Base-by-base conservation (phyloP, 2,113 vertebrate species). In the Bothrops jararaca region DNA sequence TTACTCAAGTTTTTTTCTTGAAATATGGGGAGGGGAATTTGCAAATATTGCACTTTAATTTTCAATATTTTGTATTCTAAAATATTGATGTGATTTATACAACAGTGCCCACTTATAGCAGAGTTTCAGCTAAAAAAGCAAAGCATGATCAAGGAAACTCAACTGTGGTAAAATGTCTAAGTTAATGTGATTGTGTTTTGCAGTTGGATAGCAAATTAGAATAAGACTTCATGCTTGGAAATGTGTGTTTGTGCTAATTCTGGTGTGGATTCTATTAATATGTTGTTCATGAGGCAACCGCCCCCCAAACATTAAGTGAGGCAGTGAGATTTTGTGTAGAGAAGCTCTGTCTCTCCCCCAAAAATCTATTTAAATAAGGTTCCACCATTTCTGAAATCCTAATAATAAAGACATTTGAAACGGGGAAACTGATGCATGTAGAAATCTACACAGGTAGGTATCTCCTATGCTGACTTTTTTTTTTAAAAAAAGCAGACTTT, bases 21-120 rank as follows among this genome's bases (percentile, higher is more conserved):
- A 34, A 80, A 80, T 56, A 15, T 91, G 92, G 88, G 60, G 29
- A 1, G 26, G 60, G 58, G 58, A 12, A n/a, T 86, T 26, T 85
- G 86, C 57, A 94, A 93, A 94, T 93, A 90, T 34, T 0, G 88
- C n/a, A 60, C n/a, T 42, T 42, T 34, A 13, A 92, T 12, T 64
- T 53, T 57, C 48, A 89, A 12, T 18, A 18, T 86, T 88, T 85
- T 29, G 0, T 85, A 4, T 45, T 20, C 7, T 54, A 56, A 54
- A 54, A 20, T 57, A 88, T 74, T n/a, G 48, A n/a, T 29, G 23
- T 90, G 29, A 34, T 89, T n/a, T 74, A 50, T 90, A 53, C 26
- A 39, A 22, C 3, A 85, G 18, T 56, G 9, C 69, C 15, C 26
- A 24, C 20, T 45, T 91, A 85, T 6, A 91, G 52, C 53, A 42